phyloP scores from a whole-genome alignment of 1,140 invertebrate genomes.

The Holotrichia oblita region DNA sequence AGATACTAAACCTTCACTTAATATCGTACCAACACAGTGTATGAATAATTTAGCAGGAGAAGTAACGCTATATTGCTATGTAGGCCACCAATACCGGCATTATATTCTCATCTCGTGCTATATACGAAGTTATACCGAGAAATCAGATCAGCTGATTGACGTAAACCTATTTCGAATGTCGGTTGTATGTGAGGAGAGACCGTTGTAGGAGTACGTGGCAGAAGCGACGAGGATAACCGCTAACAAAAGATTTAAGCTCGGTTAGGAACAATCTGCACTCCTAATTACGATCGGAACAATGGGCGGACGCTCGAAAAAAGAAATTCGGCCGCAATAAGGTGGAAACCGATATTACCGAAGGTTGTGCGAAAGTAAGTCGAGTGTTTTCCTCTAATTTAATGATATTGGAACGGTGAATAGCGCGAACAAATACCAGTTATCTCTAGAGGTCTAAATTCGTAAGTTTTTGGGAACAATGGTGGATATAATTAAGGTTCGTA shows the following conservation, averaged over 20 bases:
- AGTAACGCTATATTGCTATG: no score
- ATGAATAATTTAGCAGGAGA: no score
- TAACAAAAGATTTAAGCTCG: conserved; percentile 20
- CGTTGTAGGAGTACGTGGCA: background rate
- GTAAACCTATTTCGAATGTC: background rate
- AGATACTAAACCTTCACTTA: no score
- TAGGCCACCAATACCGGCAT: background rate
- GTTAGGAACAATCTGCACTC: conserved; percentile 20
- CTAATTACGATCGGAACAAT: conserved; percentile 21
- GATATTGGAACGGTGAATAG: background rate
- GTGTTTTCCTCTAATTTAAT: background rate
- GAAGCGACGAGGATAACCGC: background rate
- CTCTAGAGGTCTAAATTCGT: no score
- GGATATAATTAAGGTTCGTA: no score
- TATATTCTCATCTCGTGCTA: background rate
- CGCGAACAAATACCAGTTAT: no score
- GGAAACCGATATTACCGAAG: background rate
- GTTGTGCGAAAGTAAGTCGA: background rate
- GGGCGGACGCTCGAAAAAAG: background rate
- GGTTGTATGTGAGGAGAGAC: background rate
- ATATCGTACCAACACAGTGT: no score
- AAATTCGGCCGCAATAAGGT: background rate
- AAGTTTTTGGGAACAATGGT: no score
- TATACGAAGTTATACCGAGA: background rate
- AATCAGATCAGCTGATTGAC: background rate